Conservation (phyloP, 2,113 vertebrate species). For the Thalassoma bifasciatum region DNA sequence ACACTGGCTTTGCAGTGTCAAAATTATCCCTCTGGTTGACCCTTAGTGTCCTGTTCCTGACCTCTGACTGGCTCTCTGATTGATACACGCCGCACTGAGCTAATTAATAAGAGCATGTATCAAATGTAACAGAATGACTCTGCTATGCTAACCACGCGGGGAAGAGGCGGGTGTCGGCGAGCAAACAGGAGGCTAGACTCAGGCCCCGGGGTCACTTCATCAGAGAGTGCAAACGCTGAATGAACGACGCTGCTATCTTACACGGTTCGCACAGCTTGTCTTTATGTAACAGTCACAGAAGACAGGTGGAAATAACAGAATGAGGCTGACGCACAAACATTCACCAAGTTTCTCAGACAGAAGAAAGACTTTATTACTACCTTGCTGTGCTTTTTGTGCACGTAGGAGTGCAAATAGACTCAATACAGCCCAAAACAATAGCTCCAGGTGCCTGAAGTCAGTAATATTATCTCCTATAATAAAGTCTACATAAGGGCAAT, state of each 20-base stretch:
- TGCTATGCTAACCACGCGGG: slow-evolving; percentile 73
- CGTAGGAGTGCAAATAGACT: slow-evolving; percentile 43
- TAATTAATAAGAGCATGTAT: slow-evolving; percentile 78
- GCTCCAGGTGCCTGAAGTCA: slow-evolving; percentile 16
- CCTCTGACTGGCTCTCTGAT: slow-evolving; percentile 46
- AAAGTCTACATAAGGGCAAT: slow-evolving; percentile 12
- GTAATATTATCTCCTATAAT: slow-evolving; percentile 20
- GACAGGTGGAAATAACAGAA: slow-evolving; percentile 35
- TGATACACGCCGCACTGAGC: slow-evolving; percentile 54
- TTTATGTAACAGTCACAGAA: slow-evolving; percentile 18
- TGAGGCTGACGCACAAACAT: slow-evolving; percentile 20
- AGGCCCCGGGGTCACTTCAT: slow-evolving; percentile 58
- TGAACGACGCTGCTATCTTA: background rate
- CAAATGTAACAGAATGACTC: slow-evolving; percentile 79
- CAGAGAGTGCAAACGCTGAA: slow-evolving; percentile 62
- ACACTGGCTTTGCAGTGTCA: background rate
- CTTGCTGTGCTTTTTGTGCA: slow-evolving; percentile 24
- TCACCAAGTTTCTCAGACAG: slow-evolving; percentile 17
- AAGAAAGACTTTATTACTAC: slow-evolving; percentile 20
- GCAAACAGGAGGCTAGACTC: slow-evolving; percentile 54
- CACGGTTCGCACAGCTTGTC: slow-evolving; percentile 11
- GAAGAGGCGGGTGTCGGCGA: slow-evolving; percentile 56
- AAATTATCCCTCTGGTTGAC: slow-evolving; percentile 63
- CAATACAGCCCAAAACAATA: slow-evolving; percentile 27
- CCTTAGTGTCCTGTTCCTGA: slow-evolving; percentile 62